phyloP scores from a whole-genome alignment of 2,888 invertebrate genomes.

The Sinohyriopsis cumingii region DNA sequence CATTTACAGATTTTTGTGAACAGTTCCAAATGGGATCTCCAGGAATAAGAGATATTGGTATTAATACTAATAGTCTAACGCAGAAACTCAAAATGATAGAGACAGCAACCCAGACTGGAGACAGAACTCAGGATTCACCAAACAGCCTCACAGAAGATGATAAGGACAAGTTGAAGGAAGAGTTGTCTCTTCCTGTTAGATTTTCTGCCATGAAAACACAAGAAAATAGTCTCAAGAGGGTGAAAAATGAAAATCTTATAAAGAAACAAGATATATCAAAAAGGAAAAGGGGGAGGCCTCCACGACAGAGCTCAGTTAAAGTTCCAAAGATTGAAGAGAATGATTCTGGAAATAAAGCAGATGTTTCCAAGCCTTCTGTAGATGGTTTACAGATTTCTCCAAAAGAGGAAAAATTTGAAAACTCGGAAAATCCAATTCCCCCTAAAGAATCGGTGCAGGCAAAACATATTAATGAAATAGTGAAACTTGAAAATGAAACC shows the following conservation, averaged over 20 bases:
- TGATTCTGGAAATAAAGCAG: too few relatives aligned
- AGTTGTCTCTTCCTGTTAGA: too few relatives aligned
- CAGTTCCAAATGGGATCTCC: slow-evolving; percentile 18
- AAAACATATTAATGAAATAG: too few relatives aligned
- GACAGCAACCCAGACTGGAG: slow-evolving; percentile 14
- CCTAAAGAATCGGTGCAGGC: not conserved
- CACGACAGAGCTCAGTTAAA: slow-evolving; percentile 1
- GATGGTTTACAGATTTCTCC: too few relatives aligned
- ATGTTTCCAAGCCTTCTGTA: too few relatives aligned
- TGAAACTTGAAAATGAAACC: too few relatives aligned
- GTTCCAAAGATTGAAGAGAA: too few relatives aligned
- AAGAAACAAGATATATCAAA: not conserved
- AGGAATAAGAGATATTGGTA: not conserved
- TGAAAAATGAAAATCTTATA: too few relatives aligned
- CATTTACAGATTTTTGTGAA: slow-evolving; percentile 28
- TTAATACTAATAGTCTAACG: not conserved
- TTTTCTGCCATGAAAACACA: too few relatives aligned
- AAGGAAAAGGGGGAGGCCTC: slow-evolving; percentile 12
- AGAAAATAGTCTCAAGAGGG: too few relatives aligned
- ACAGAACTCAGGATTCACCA: not conserved
- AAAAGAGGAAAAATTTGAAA: not conserved
- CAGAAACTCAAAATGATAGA: not conserved
- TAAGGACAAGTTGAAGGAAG: too few relatives aligned
- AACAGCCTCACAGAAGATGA: not conserved
- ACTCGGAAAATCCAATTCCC: slow-evolving; percentile 2